Evolutionary conservation across 2,113 vertebrate species (phyloP), one percentile per base, ranked within the genome.

Genomic region (Grantiella picta): DNA sequence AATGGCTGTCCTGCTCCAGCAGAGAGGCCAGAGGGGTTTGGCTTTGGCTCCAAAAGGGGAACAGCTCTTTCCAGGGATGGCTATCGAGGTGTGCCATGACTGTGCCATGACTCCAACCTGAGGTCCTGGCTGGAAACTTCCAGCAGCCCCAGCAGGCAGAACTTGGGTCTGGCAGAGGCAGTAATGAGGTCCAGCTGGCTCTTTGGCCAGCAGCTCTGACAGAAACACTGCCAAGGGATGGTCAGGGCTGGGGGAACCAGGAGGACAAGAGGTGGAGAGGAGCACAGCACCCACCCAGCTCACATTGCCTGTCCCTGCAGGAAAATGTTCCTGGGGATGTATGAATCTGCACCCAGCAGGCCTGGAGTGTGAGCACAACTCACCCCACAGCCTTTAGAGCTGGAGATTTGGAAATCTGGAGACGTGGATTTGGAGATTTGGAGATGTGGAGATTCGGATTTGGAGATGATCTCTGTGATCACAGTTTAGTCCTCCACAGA

Each of bases 71-170:
- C 88, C 93, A 86, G 89, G 80, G 90, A 64, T 72, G 25, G 9
- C 83, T 83, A 86, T 94, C 75, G 57, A 44, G 78, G 56, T 29
- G 75, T n/a, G n/a, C n/a, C n/a, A n/a, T n/a, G n/a, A n/a, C 64
- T 0, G 12, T 81, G 92, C 94, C 95, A 90, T 70, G 56, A n/a
- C 36, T 90, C 64, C 82, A 90, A 64, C 90, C 75, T 93, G 85
- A 90, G 90, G 35, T 88, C 82, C 87, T 70, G 71, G 40, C 87
- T 93, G 64, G 42, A 91, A 85, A 88, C 64, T 90, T 94, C 71
- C 79, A 93, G 88, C 90, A 94, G 76, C 64, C 79, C 60, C 90
- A 93, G 82, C 82, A 94, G 82, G 94, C 64, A 89, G 71, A 56
- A 64, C 76, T 71, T n/a, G 25, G 64, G 64, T 33, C 92, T 86